phyloP scores from a whole-genome alignment of 2,113 vertebrate species.

The Pelodiscus sinensis region DNA sequence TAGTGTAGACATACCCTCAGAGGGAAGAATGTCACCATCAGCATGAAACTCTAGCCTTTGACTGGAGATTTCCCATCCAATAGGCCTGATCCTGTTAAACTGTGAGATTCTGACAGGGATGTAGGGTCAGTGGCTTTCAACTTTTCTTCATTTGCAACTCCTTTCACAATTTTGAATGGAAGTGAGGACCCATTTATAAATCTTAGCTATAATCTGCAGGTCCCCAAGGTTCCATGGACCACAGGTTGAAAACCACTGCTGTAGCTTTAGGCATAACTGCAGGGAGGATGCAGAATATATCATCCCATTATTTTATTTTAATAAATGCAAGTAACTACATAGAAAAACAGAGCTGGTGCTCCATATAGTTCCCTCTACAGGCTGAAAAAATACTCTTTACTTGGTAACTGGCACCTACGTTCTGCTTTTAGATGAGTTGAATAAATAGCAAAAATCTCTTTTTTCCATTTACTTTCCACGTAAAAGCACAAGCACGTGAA shows the following conservation, averaged over 20 bases:
- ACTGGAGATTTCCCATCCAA: not conserved
- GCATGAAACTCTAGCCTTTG: not conserved
- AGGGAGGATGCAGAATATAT: not conserved
- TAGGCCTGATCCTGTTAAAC: not conserved
- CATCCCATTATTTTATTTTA: not conserved
- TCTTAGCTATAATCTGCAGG: too few relatives aligned
- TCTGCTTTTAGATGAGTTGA: not conserved
- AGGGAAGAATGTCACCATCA: not conserved
- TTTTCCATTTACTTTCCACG: not conserved
- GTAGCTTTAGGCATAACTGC: not conserved
- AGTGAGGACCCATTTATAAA: too few relatives aligned
- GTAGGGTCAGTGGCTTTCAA: not conserved
- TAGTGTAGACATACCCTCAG: too few relatives aligned
- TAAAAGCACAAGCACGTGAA: not conserved
- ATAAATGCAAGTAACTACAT: not conserved
- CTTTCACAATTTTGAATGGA: too few relatives aligned
- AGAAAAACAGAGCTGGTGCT: not conserved
- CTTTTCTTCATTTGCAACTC: too few relatives aligned
- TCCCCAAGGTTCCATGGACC: too few relatives aligned
- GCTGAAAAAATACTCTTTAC: not conserved
- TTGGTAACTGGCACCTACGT: not conserved
- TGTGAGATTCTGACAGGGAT: not conserved
- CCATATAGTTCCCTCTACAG: not conserved
- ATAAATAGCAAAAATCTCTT: not conserved
- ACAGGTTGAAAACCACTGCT: not conserved